Conservation (phyloP, 2,113 vertebrate genomes). For the Onychorhynchus coronatus region DNA sequence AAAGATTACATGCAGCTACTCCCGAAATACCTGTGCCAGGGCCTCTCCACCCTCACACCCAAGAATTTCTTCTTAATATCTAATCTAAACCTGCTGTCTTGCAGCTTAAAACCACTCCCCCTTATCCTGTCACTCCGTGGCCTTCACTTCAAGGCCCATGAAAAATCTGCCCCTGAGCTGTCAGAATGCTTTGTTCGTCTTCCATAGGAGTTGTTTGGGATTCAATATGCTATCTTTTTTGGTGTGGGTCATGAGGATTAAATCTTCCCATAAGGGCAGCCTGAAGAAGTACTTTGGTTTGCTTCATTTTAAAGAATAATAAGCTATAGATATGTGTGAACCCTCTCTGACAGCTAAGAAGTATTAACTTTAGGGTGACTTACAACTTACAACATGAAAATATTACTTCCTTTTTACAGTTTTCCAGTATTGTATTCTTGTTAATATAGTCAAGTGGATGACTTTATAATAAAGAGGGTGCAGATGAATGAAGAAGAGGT, state of each 20-base stretch:
- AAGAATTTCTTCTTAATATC: neutral
- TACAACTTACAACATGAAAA: neutral
- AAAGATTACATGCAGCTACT: too few relatives aligned
- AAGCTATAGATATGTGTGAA: neutral
- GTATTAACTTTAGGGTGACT: neutral
- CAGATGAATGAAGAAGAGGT: too few relatives aligned
- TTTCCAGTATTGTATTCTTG: too few relatives aligned
- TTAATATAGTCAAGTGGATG: too few relatives aligned
- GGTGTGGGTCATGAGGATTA: neutral
- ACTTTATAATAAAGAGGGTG: too few relatives aligned
- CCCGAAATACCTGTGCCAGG: neutral
- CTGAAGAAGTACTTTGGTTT: neutral
- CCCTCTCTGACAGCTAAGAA: neutral
- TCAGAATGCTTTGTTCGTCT: neutral
- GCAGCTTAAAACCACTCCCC: neutral
- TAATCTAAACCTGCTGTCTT: neutral
- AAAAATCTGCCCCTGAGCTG: neutral
- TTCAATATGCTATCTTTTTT: neutral
- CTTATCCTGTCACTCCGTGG: neutral
- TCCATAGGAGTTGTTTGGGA: neutral
- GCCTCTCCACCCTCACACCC: accelerated
- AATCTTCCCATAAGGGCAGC: neutral
- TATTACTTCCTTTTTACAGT: too few relatives aligned
- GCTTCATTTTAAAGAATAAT: neutral
- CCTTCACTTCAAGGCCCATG: neutral